Base-by-base conservation (phyloP, 2,113 vertebrate species). In the Meriones unguiculatus region DNA sequence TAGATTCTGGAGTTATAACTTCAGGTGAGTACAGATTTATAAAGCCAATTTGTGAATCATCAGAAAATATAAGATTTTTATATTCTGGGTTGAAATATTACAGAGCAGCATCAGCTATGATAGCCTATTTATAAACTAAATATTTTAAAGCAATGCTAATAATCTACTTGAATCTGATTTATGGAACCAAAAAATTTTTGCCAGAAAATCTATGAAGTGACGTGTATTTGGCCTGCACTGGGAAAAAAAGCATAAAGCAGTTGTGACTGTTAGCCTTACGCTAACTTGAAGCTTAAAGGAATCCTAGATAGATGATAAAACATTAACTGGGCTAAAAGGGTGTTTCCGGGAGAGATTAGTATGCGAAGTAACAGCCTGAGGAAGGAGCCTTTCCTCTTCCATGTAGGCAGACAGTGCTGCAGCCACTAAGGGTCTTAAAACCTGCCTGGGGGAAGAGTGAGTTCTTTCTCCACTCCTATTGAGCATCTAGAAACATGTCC, bases 31-130 rank as follows among this genome's bases (percentile, higher is more conserved):
- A 87, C 67, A 98, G 97, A 98, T 98, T 98, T 98, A 98, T 98
- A 98, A 98, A 98, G 95, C 87, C 95, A 97, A 95, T 89, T 98
- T 98, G 94, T 97, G 98, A 98, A 97, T 97, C 96, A 96, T 98
- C 94, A 97, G 96, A 96, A 96, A 97, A 6, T n/a, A 80, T 90
- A 97, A 46, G 76, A 93, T 92, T 97, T 98, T 97, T 64, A 69
- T 97, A 69, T 97, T 98, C 95, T 98, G 97, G 97, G 96, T 97
- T 98, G 96, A 98, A 97, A 98, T 97, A 97, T 96, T 97, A 96
- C 84, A 91, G 54, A 89, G 35, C 8, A 80, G 9, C 41, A 70
- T 86, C 94, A 94, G 15, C 75, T 41, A 35, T 90, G 90, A 92
- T 93, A 86, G 11, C 6, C 20, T 85, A 97, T 81, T 93, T 72